Base-by-base conservation (phyloP, 1,140 invertebrate species). In the Anadara kagoshimensis region DNA sequence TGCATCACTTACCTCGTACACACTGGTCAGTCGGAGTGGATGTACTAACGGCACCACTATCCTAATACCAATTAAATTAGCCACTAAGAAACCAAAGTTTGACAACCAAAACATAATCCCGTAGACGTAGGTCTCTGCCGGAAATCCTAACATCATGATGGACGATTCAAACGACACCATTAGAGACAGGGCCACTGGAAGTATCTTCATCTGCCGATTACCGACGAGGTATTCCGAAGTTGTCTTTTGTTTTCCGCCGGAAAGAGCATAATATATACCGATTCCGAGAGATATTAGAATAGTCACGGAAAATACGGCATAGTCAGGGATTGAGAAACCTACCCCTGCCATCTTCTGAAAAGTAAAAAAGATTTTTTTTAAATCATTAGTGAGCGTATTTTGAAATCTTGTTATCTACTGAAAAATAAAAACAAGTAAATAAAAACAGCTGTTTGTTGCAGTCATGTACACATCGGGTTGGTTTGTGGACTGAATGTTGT, bases 221-320 rank as follows among this genome's bases (percentile, higher is more conserved):
- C 94, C 94, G 5, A 95, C 88, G 18, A 95, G 88, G 82, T 95
- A 95, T 82, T 96, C 94, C 70, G 93, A 92, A 36, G 93, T 93
- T 1, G 95, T 97, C 90, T 93, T 94, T 87, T 98, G 96, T 85
- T 92, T 93, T 0, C 94, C 95, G n/a, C 92, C 96, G 20, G 93
- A 95, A 76, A 96, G 93, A 70, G 93, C 91, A 84, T 95, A 95
- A 86, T 95, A 96, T 0, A 95, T 90, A 0, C 95, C 95, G 62
- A 96, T 95, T 7, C 91, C 91, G 69, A 94, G 93, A 12, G 86
- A 87, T 18, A 87, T 71, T 16, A 78, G 22, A n/a, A 87, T 80
- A 11, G 81, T 81, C 0, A 78, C 20, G 3, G 62, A 71, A 70
- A 87, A 87, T 1, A 86, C 76, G 10, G 70, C 65, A 66, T 83